Base-by-base conservation (phyloP, 2,797 vertebrate species). In the Poeciliopsis infans region DNA sequence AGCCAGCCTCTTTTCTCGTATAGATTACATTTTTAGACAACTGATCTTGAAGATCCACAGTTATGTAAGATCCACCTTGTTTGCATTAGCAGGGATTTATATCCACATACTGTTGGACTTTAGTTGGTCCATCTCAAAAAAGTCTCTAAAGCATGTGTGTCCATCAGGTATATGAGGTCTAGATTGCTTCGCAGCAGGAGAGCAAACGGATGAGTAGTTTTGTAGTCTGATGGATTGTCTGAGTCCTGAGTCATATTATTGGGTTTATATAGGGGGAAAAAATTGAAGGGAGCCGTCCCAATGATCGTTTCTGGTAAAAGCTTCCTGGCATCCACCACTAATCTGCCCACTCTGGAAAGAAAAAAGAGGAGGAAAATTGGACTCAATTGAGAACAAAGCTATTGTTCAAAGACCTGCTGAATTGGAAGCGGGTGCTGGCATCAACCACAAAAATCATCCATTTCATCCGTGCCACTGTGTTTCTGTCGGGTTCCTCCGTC, bases 391-490 rank as follows among this genome's bases (percentile, higher is more conserved):
- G 93, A 94, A 88, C 89, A 90, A 91, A 91, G 82, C 88, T 85
- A 77, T 87, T 89, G 91, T 92, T 95, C 88, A 93, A 91, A 93
- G 91, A 80, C 78, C 82, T 90, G 80, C 84, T 86, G 88, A 92
- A 94, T 94, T 94, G 91, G 87, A 94, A 93, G 86, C 86, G 88
- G 90, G 82, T 93, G 90, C 85, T 93, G 89, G 90, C 88, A 84
- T 70, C 53, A 71, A 51, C 83, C 49, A 41, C 80, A 75, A 78
- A 79, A 84, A 89, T 91, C 78, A 84, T 86, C 74, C 76, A 87
- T 86, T 92, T 83, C 66, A 72, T 92, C 79, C 64, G 77, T 92
- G 91, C 87, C 90, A 90, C 82, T 83, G 87, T 83, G 81, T 93
- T 82, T 68, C 81, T 70, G 25, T 55, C 7, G 0, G 76, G 80